Conservation (phyloP, 2,113 vertebrate genomes). For the Takifugu bimaculatus region DNA sequence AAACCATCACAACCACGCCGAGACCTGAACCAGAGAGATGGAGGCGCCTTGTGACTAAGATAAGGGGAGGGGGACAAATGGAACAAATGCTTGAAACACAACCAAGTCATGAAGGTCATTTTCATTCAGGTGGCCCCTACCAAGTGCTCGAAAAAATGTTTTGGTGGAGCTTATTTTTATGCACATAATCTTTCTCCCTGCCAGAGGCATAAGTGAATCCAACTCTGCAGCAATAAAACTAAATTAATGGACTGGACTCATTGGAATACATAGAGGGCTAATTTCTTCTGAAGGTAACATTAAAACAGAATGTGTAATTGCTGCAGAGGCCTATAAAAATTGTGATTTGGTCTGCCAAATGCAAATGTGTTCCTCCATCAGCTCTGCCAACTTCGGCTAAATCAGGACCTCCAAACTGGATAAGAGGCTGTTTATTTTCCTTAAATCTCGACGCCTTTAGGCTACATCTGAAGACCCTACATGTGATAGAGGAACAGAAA, state of each 20-base stretch:
- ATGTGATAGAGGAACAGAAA: too few species aligned
- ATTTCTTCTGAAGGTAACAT: conserved; percentile 75
- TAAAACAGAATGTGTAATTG: conserved; percentile 75
- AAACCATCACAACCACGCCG: conserved; percentile 23
- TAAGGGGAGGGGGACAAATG: neutral
- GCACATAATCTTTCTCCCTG: conserved; percentile 62
- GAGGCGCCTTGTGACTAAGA: conserved; percentile 1
- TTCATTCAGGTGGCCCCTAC: conserved; percentile 49
- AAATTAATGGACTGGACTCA: conserved; percentile 78
- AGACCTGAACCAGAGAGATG: conserved; percentile 41
- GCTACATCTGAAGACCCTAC: neutral
- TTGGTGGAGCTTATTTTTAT: conserved; percentile 76
- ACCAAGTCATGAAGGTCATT: conserved; percentile 55
- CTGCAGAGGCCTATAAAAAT: conserved; percentile 73
- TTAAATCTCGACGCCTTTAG: conserved; percentile 43
- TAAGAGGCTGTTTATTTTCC: conserved; percentile 17
- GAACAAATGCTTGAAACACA: conserved; percentile 23
- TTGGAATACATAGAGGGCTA: conserved; percentile 74
- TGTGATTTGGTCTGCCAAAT: conserved; percentile 72
- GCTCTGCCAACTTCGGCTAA: conserved; percentile 61
- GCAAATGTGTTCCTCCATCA: conserved; percentile 62
- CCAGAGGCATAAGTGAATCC: conserved; percentile 75
- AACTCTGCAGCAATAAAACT: conserved; percentile 80
- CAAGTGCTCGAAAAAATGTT: conserved; percentile 64
- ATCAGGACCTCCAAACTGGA: conserved; percentile 45